Evolutionary conservation across 2,113 vertebrate species (phyloP), one percentile per base, ranked within the genome.

Genomic region (Scortum barcoo): DNA sequence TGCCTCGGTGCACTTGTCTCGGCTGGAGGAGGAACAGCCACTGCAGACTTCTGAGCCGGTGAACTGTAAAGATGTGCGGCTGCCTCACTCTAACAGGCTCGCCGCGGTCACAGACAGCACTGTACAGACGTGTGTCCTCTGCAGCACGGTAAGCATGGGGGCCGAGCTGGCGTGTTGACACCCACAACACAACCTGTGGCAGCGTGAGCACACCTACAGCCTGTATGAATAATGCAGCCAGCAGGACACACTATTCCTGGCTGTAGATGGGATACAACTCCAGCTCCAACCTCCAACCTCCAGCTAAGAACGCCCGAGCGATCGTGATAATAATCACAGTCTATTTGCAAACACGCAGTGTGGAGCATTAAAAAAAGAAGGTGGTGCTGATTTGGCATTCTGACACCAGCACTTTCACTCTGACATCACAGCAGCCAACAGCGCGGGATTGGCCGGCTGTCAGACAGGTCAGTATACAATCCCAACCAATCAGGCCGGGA

Each of bases 141-240:
- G 70, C 62, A 67, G 20, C 54, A n/a, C 13, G 33, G 51, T 16
- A 4, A 44, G 36, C 30, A 7, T 17, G 19, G 72, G 44, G 40
- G 56, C 66, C 54, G 66, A 63, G 30, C 63, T 42, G 69, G 30
- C 22, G 24, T 84, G 85, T 90, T 90, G 88, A 90, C 76, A 91
- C 72, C 76, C 30, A 71, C 58, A 90, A 89, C 88, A 91, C 9
- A 19, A 74, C 72, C 67, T 67, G 72, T 67, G 30, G 60, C 44
- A 76, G 71, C 33, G 57, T 67, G 65, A 90, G 66, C 66, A 80
- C 72, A 75, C 63, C 72, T 53, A 53, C 57, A 7, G 28, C 1
- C 22, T 38, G 66, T 24, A 42, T 24, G 56, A 50, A 62, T 48
- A 73, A 75, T 20, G 13, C 5, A 1, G 50, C 57, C 0, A 2